Conservation (phyloP, 2,888 invertebrate genomes). For the Antheraea yamamai region DNA sequence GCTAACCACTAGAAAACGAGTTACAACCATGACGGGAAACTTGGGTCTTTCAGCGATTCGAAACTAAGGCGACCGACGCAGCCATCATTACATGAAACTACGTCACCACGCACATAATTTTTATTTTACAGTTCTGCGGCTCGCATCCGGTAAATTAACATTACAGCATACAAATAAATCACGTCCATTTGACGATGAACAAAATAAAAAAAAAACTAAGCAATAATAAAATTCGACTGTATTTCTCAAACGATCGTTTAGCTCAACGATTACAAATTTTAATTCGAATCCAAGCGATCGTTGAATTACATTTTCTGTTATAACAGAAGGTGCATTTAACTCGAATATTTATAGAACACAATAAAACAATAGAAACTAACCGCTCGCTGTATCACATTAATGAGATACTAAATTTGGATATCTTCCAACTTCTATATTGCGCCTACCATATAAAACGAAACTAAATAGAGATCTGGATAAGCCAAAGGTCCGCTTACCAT, state of each 20-base stretch:
- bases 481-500: slow-evolving; percentile 41
- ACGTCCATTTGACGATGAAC: slow-evolving; percentile 33
- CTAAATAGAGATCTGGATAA: slow-evolving; percentile 21
- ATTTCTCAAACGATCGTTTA: background rate
- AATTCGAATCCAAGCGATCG: background rate
- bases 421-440: slow-evolving; percentile 61
- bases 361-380: slow-evolving; percentile 15
- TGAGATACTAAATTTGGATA: slow-evolving; percentile 47
- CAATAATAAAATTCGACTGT: slow-evolving; percentile 27
- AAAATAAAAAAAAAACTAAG: slow-evolving; percentile 30
- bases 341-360: slow-evolving; percentile 23
- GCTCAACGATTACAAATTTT: background rate
- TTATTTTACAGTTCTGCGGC: slow-evolving; percentile 19
- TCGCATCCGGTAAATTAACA: slow-evolving; percentile 34
- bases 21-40: background rate
- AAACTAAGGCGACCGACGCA: background rate
- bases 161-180: slow-evolving; percentile 34
- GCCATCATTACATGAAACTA: background rate
- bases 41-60: background rate
- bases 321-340: background rate
- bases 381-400: slow-evolving; percentile 4
- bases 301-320: background rate
- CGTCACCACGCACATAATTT: background rate
- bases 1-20: background rate
- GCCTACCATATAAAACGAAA: slow-evolving; percentile 24